Base-by-base conservation (phyloP, 2,113 vertebrate species). In the Ascaphus truei region DNA sequence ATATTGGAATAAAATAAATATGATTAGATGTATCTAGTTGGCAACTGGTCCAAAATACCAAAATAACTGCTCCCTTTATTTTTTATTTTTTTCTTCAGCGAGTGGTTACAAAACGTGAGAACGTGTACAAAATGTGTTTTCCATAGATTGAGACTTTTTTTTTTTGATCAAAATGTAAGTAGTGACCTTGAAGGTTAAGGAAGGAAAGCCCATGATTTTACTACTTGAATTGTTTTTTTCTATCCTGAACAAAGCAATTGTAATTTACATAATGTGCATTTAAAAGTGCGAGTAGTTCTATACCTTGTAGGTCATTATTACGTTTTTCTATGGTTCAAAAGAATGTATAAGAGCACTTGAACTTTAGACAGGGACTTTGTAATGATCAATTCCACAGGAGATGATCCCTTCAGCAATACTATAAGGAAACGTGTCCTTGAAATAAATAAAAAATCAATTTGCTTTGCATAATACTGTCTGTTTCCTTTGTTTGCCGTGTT, bases 361-460 rank as follows among this genome's bases (percentile, higher is more conserved):
- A 77, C 79, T 83, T 72, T 71, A 77, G 76, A 78, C 73, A 73
- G 82, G 84, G 85, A 79, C 64, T 72, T 82, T 80, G 85, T 81
- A 82, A 81, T 73, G 75, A 75, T 75, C 48, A 76, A 33, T 80
- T 78, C 65, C 75, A 76, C 64, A 77, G 77, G 80, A 81, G 81
- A 77, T 77, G 75, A 77, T 83, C 78, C 75, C 77, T 76, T 80
- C 79, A 83, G 83, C 82, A 84, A 81, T 80, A 79, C 77, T 77
- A 86, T 76, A 80, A 76, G 73, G 79, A 77, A 63, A 80, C 68
- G 76, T 73, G 76, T 77, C 80, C 76, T 83, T 83, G 75, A 82
- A 74, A 77, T 79, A 83, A 85, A 80, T 85, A 84, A 84, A n/a
- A 86, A 86, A 81, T 86, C 83, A 85, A 83, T 81, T 88, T 82